A percentile compares a stretch with the other conserved stretches of the same genome.
Evolutionary conservation across 2,888 invertebrate genomes (phyloP).

Genomic region (Caenorhabditis sp.): DNA sequence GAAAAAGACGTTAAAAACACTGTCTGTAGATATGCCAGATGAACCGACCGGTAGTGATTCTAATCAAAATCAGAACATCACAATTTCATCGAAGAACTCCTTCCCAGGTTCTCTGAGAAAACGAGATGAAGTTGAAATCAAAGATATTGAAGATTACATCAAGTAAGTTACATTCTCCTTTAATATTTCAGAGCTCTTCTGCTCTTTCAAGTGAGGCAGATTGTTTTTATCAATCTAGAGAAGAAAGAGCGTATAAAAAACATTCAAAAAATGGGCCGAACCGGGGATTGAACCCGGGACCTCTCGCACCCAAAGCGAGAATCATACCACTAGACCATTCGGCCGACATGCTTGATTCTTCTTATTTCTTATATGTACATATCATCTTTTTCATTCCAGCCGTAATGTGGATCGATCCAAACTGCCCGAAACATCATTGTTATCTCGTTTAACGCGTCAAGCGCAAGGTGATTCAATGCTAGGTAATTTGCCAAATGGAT

Average conservation of each 20-base stretch:
- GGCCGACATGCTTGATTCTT: slow-evolving; percentile 14
- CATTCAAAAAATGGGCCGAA: slow-evolving; percentile 53
- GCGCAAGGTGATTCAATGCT: slow-evolving; percentile 25
- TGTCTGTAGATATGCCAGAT: slow-evolving; percentile 53
- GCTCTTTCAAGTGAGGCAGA: too few relatives aligned
- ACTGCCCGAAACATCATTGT: slow-evolving; percentile 37
- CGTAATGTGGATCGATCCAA: slow-evolving; percentile 43
- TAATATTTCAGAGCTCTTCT: too few relatives aligned
- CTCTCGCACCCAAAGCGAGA: slow-evolving; percentile 71
- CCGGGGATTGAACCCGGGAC: slow-evolving; percentile 69
- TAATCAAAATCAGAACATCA: slow-evolving; percentile 12
- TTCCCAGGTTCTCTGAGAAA: slow-evolving; percentile 7
- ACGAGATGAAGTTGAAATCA: slow-evolving; percentile 27
- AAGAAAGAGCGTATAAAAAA: not conserved
- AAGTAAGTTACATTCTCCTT: slow-evolving; percentile 18
- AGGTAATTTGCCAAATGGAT: slow-evolving; percentile 40
- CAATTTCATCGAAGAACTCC: not conserved
- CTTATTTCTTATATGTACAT: not conserved
- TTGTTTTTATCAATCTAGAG: too few relatives aligned
- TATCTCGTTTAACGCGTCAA: slow-evolving; percentile 34
- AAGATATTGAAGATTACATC: slow-evolving; percentile 43
- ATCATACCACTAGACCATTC: slow-evolving; percentile 70
- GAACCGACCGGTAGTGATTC: slow-evolving; percentile 24
- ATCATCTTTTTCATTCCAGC: slow-evolving; percentile 19
- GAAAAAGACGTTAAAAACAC: slow-evolving; percentile 49